Evolutionary conservation across 2,113 vertebrate species (phyloP).

Genomic region (Bombycilla garrulus): DNA sequence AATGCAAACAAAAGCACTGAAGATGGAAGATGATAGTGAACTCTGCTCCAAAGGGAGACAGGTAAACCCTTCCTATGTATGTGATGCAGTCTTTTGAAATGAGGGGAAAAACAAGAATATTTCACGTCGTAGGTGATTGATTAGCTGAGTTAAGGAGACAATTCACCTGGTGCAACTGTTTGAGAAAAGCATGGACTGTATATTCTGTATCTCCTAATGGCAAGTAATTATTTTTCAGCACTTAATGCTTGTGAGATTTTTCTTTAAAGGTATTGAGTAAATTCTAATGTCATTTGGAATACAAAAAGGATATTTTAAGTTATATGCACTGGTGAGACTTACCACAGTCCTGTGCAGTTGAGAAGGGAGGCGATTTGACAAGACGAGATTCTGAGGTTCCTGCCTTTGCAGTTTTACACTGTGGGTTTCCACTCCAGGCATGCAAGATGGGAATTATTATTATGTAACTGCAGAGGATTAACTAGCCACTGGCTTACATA

Average conservation of each 20-base stretch:
- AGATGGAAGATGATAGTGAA: background rate
- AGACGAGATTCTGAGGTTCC: background rate
- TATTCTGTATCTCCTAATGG: background rate
- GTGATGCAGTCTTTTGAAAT: background rate
- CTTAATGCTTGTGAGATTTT: background rate
- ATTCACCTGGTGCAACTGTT: background rate
- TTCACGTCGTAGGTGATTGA: background rate
- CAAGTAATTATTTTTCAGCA: background rate
- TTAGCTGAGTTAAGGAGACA: background rate
- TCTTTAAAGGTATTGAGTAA: background rate
- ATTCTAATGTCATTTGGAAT: background rate
- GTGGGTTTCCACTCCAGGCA: background rate
- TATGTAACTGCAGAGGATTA: background rate
- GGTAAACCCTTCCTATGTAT: conserved; percentile 20
- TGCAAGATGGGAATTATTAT: background rate
- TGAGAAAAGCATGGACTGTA: background rate
- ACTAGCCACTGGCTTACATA: background rate
- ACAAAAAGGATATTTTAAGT: background rate
- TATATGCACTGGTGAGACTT: background rate
- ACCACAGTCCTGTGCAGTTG: background rate
- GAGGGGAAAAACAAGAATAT: background rate
- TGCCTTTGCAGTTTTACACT: background rate
- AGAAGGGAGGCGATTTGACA: background rate
- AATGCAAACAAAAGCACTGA: background rate
- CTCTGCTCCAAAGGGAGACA: background rate